phyloP scores from a whole-genome alignment of 2,113 vertebrate genomes.

The Eonycteris spelaea region DNA sequence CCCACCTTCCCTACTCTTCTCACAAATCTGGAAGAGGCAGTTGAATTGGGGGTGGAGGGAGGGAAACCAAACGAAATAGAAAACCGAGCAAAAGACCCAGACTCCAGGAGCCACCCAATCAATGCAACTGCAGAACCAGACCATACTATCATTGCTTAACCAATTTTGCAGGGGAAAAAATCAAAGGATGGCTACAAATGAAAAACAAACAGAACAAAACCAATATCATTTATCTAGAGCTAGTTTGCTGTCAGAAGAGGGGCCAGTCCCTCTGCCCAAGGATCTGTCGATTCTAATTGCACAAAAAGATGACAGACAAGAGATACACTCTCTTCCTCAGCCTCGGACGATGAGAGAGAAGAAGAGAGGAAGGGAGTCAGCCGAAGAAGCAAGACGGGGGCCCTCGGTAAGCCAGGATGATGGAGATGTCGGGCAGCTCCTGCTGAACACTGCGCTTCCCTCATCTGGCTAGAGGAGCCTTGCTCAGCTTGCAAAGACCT shows the following conservation, averaged over 20 bases:
- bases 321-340: conserved; percentile 50
- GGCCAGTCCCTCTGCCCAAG: conserved; percentile 63
- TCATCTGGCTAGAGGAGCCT: neutral
- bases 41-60: neutral
- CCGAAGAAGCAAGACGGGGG: neutral
- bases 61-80: neutral
- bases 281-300: conserved; percentile 70
- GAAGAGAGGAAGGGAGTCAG: neutral
- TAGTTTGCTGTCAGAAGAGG: conserved; percentile 75
- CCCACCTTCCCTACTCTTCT: neutral
- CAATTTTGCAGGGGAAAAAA: conserved; percentile 55
- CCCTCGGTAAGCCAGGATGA: neutral
- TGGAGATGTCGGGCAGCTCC: neutral
- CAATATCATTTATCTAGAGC: conserved; percentile 79
- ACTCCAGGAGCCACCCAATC: neutral
- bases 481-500: neutral
- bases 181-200: conserved; percentile 75
- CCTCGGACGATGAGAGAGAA: neutral
- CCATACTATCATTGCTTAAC: conserved; percentile 60
- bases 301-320: conserved; percentile 72
- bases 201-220: conserved; percentile 82
- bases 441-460: neutral
- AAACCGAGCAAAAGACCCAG: neutral
- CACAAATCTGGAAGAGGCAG: neutral
- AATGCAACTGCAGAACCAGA: neutral